Evolutionary conservation across 2,888 invertebrate genomes (phyloP).

Genomic region (Lochmaea crataegi): DNA sequence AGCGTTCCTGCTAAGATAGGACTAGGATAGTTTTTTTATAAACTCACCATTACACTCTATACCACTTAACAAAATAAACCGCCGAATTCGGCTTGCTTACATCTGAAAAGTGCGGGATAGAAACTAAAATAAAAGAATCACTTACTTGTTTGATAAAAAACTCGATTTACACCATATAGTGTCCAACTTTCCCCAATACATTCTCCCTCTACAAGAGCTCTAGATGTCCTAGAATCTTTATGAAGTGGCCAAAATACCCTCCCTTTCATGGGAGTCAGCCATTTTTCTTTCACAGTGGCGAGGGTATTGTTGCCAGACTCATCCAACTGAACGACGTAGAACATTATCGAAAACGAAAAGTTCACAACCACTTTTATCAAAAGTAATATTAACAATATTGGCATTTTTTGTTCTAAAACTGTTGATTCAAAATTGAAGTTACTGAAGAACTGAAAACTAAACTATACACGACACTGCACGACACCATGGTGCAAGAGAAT

Average conservation of each 20-base stretch:
- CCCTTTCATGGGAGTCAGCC: not conserved
- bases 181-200: constrained; percentile 1
- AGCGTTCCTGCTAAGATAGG: too few relatives aligned
- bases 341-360: not conserved
- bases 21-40: too few relatives aligned
- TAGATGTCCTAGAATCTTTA: not conserved
- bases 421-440: too few relatives aligned
- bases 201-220: not conserved
- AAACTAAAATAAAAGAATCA: not conserved
- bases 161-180: constrained; percentile 4
- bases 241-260: not conserved
- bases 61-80: too few relatives aligned
- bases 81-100: too few relatives aligned
- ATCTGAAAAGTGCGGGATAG: too few relatives aligned
- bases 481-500: too few relatives aligned
- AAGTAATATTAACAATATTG: not conserved
- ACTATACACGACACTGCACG: not conserved
- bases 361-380: not conserved
- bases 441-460: not conserved
- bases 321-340: not conserved
- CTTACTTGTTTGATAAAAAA: not conserved
- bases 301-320: too few relatives aligned
- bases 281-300: not conserved
- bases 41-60: too few relatives aligned
- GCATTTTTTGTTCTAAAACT: not conserved